phyloP scores from a whole-genome alignment of 2,113 vertebrate species.

The Hucho hucho region DNA sequence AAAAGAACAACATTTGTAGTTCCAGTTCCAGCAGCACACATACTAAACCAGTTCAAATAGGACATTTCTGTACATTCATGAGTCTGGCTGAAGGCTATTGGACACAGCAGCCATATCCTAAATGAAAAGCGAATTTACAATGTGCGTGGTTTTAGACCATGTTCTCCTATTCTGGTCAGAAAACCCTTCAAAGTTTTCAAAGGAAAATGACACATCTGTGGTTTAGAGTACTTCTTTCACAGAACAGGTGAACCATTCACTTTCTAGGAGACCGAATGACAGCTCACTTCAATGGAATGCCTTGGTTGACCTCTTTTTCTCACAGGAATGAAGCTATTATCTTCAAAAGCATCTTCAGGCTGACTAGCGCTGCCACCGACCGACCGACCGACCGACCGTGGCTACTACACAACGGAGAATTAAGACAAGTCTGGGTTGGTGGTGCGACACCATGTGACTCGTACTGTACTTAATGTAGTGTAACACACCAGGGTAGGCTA shows the following conservation, averaged over 20 bases:
- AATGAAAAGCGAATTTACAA: not conserved
- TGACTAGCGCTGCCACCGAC: not conserved
- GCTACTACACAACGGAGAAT: not conserved
- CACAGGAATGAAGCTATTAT: not conserved
- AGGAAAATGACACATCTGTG: not conserved
- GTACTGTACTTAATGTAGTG: slow-evolving; percentile 39
- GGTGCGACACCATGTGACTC: slow-evolving; percentile 48
- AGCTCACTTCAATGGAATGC: not conserved
- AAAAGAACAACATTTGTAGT: slow-evolving; percentile 55
- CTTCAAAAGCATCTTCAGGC: not conserved
- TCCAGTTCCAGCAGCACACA: slow-evolving; percentile 37
- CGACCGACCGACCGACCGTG: not conserved
- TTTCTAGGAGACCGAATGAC: not conserved
- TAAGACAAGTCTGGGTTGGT: slow-evolving; percentile 40
- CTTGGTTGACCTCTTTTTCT: not conserved
- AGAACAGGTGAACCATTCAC: not conserved
- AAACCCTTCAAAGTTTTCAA: not conserved
- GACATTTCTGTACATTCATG: slow-evolving; percentile 40
- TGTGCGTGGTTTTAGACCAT: too few species aligned
- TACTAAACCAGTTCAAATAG: slow-evolving; percentile 34
- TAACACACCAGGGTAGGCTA: slow-evolving; percentile 51
- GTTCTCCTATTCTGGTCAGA: too few species aligned
- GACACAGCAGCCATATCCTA: too few species aligned
- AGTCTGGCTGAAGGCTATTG: too few species aligned
- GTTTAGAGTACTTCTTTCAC: too few species aligned